Percentiles rank a stretch among this genome's conserved stretches.
phyloP scores from a whole-genome alignment of 2,797 vertebrate genomes.

The Adelosebastes latens region DNA sequence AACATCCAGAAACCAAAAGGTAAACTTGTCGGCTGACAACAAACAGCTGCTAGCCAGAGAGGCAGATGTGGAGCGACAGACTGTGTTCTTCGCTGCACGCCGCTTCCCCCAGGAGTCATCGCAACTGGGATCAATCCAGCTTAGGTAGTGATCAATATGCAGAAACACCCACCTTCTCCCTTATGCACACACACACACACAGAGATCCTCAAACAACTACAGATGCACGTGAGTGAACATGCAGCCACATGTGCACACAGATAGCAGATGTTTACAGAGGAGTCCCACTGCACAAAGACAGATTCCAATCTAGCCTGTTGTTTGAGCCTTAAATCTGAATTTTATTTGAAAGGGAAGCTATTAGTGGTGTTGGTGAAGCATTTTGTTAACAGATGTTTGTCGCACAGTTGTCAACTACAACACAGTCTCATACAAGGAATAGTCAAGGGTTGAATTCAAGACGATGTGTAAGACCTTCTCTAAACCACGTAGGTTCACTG shows the following conservation, averaged over 20 bases:
- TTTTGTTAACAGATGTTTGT: conserved; percentile 2
- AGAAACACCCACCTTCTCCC: conserved; percentile 15
- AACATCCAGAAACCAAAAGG: background rate
- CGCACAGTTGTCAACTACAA: background rate
- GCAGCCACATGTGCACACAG: background rate
- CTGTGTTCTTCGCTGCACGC: background rate
- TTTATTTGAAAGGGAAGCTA: conserved; percentile 14
- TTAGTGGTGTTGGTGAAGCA: background rate
- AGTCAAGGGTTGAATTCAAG: background rate
- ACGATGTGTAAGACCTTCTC: background rate
- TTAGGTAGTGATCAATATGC: conserved; percentile 20
- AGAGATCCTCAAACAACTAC: background rate
- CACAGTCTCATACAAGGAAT: background rate
- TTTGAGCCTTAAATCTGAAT: conserved; percentile 22
- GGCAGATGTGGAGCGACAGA: conserved; percentile 32
- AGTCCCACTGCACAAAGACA: background rate
- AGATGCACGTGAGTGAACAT: background rate
- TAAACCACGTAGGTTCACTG: background rate
- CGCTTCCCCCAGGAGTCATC: conserved; percentile 7
- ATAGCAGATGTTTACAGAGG: conserved; percentile 22
- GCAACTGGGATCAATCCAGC: conserved; percentile 36
- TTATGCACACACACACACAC: background rate
- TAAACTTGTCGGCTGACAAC: background rate
- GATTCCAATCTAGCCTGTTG: background rate
- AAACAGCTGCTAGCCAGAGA: conserved; percentile 5